Evolutionary conservation across 2,888 invertebrate species (phyloP).

Genomic region (Volucella bombylans): DNA sequence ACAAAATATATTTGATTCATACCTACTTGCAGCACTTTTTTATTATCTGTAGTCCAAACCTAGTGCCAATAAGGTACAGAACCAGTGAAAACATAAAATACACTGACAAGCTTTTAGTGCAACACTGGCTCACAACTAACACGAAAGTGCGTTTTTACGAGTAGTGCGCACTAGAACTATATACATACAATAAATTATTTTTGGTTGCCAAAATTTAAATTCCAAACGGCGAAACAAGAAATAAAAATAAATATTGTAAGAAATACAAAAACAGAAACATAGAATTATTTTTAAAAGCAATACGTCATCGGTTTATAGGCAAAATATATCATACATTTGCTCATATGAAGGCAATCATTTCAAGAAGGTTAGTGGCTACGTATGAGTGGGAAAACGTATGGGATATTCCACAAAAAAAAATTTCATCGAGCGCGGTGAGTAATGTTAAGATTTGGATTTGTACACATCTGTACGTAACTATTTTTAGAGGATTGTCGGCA

Average conservation of each 20-base stretch:
- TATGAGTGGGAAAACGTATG: constrained; percentile 22
- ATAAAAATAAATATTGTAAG: neutral
- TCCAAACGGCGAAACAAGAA: neutral
- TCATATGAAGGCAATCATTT: constrained; percentile 5
- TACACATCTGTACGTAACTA: constrained; percentile 3
- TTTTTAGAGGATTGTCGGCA: no score
- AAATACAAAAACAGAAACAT: neutral
- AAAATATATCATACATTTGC: neutral
- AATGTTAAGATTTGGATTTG: constrained; percentile 15
- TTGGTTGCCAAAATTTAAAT: constrained; percentile 7
- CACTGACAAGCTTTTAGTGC: no score
- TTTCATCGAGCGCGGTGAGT: neutral
- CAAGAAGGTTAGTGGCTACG: neutral
- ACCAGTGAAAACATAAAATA: no score
- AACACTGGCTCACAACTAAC: neutral
- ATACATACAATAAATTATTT: neutral
- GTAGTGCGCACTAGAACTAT: neutral
- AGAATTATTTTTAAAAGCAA: constrained; percentile 13
- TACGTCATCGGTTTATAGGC: constrained; percentile 26
- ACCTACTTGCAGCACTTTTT: no score
- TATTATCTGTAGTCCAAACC: no score
- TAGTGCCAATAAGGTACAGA: no score
- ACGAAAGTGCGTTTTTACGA: neutral
- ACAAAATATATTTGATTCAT: no score
- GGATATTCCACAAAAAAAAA: constrained; percentile 28